phyloP scores from a whole-genome alignment of 2,113 vertebrate species.

The Dasyornis broadbenti region DNA sequence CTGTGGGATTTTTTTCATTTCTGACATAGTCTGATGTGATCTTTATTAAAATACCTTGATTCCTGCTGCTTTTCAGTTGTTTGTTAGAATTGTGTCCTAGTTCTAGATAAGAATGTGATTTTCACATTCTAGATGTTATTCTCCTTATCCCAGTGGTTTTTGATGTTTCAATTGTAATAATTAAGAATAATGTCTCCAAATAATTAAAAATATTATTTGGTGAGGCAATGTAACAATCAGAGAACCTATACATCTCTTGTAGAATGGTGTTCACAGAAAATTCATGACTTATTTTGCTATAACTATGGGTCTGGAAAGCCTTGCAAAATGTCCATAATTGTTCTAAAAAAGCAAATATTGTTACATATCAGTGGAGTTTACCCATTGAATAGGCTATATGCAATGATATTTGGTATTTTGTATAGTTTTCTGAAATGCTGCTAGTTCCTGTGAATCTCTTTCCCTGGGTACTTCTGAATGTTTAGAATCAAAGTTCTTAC shows the following conservation, averaged over 20 bases:
- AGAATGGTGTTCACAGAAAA: not conserved
- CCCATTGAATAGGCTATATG: not conserved
- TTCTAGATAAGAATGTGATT: not conserved
- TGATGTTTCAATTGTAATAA: not conserved
- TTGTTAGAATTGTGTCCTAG: not conserved
- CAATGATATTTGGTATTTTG: not conserved
- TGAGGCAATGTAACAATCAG: not conserved
- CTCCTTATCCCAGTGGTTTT: not conserved
- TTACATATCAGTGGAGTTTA: not conserved
- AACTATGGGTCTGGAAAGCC: not conserved
- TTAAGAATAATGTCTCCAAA: not conserved
- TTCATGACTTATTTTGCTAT: not conserved
- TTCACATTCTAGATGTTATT: not conserved
- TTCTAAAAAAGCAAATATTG: rapidly evolving
- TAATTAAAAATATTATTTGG: not conserved
- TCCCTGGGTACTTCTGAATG: not conserved
- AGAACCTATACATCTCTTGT: not conserved
- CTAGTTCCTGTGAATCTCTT: not conserved
- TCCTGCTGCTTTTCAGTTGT: not conserved
- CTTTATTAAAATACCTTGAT: not conserved
- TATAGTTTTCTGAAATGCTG: not conserved
- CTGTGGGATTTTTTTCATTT: not conserved
- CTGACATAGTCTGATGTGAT: not conserved
- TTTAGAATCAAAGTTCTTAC: not conserved
- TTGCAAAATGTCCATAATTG: not conserved